These are phyloP conservation scores for Ophiodon elongatus DNA, from an alignment of 2,113 vertebrate genomes.

Conservation along the genomic window DNA sequence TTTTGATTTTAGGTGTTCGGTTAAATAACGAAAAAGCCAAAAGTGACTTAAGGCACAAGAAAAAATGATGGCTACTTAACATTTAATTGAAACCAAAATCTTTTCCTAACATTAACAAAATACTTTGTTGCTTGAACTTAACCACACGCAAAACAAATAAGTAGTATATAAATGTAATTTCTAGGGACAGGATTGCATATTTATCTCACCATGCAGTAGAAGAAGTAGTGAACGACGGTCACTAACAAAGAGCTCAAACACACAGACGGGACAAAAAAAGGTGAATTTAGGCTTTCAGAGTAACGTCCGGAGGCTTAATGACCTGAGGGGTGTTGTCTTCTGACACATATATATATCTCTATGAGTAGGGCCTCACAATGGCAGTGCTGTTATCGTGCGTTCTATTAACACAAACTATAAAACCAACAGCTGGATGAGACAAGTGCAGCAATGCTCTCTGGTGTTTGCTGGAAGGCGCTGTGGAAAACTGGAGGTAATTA, in stretches of 20 bases:
- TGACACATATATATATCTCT: neutral
- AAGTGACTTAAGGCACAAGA: neutral
- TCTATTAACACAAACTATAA: slow-evolving; percentile 33
- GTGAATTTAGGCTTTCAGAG: neutral
- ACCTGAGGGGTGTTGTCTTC: neutral
- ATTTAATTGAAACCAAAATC: too few relatives aligned
- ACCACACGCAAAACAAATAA: neutral
- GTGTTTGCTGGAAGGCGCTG: slow-evolving; percentile 43
- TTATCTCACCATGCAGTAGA: neutral
- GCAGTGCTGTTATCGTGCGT: slow-evolving; percentile 40
- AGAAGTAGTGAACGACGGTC: neutral
- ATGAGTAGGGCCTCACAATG: neutral
- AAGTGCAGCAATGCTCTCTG: slow-evolving; percentile 18
- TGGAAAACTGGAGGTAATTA: slow-evolving; percentile 58
- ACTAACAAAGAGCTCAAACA: neutral
- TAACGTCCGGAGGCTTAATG: neutral
- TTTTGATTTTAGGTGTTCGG: neutral
- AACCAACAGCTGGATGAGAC: slow-evolving; percentile 49
- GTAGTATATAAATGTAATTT: neutral
- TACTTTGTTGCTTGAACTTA: neutral
- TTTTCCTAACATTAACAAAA: too few relatives aligned
- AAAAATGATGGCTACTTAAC: too few relatives aligned
- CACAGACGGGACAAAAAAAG: neutral
- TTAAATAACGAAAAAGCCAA: neutral
- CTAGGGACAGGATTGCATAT: neutral